Evolutionary conservation across 2,113 vertebrate species (phyloP).

Genomic region (Pseudopodoces humilis): DNA sequence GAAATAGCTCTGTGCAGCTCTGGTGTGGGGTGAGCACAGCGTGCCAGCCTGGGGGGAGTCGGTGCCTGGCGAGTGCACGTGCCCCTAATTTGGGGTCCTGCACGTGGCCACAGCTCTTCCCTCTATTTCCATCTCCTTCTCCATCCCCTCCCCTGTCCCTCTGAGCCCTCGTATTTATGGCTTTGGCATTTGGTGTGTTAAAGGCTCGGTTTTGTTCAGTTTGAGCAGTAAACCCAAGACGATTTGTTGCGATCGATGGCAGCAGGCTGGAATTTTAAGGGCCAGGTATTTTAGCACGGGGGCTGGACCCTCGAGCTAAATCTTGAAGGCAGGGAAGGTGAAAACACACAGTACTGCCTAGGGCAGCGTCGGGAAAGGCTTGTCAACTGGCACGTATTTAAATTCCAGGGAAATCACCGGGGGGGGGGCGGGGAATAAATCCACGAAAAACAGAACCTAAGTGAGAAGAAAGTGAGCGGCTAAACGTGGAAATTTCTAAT

Average conservation of each 20-base stretch:
- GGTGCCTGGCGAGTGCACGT: fast-evolving
- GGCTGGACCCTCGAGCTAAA: background rate
- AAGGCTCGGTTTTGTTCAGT: constrained; percentile 12
- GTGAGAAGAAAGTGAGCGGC: background rate
- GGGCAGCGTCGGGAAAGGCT: background rate
- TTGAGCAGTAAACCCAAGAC: constrained; percentile 8
- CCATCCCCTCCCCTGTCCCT: background rate
- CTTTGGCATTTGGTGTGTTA: background rate
- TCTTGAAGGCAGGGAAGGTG: background rate
- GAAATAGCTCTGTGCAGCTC: constrained; percentile 57
- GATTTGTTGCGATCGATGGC: constrained; percentile 8
- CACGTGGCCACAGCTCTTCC: background rate
- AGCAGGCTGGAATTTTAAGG: constrained; percentile 37
- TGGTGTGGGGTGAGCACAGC: background rate
- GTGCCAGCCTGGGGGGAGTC: background rate
- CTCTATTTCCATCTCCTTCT: background rate
- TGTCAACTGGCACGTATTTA: constrained; percentile 51
- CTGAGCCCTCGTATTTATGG: background rate
- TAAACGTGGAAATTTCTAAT: background rate
- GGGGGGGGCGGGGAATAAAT: background rate
- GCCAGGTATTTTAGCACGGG: constrained; percentile 7
- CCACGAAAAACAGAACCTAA: constrained; percentile 8
- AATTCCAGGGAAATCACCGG: constrained; percentile 28
- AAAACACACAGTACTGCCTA: constrained; percentile 2
- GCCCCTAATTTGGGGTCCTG: background rate